Base-by-base conservation (phyloP, 1,140 invertebrate genomes). In the Drosophila ambigua region DNA sequence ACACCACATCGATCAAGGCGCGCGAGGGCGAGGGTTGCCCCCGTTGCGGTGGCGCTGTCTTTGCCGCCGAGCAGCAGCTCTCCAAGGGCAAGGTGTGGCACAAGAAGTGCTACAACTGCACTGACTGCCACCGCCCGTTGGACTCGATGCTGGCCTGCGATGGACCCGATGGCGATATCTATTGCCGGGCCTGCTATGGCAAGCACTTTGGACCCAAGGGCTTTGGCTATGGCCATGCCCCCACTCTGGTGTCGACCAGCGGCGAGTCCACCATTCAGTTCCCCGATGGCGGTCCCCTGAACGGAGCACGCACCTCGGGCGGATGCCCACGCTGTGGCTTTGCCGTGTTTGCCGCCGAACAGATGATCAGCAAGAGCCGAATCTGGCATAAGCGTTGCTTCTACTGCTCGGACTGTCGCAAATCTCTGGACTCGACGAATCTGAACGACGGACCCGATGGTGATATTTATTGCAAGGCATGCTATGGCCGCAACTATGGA, bases 341-440 rank as follows among this genome's bases (percentile, higher is more conserved):
- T 92, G 95, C 96, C 59, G 97, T 98, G 0, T 98, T 97, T 91
- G 97, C 96, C 67, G 97, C 97, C 62, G 97, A 98, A 93, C 96
- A 98, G 92, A 98, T 98, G 96, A 95, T 97, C 93, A 97, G 96
- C 92, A 98, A 97, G 93, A 96, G 96, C 91, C 94, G 96, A 91
- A 94, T 98, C 90, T 99, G 97, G 97, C 98, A 99, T 93, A 98
- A 96, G 93, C 94, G 97, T 72, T 99, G 98, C 93, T 99, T 99
- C 94, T 96, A 95, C 93, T 99, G 98, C 93, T 95, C 95, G 88
- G 95, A 97, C 68, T 99, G 98, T 93, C 95, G 96, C 82, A 97
- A 97, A 92, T 97, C 98, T 79, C 94, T 99, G 88, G 98, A 99
- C 93, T 94, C 94, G 61, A 98, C 97, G 72, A 98, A 97, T 84